phyloP scores from a whole-genome alignment of 2,888 invertebrate species.

The Oithona nana region DNA sequence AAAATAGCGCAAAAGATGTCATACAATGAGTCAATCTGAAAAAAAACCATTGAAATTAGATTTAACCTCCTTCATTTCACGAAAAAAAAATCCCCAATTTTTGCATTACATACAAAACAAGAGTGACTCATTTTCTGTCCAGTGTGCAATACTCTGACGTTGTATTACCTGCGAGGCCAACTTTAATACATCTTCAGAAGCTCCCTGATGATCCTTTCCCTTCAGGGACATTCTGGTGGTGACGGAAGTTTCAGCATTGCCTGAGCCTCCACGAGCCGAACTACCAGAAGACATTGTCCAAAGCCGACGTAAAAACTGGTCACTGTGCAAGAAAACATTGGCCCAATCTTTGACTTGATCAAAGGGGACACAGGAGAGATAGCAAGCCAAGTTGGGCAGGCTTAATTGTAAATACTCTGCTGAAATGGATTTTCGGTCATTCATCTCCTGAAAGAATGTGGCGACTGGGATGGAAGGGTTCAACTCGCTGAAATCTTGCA shows the following conservation, averaged over 20 bases:
- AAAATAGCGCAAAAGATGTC: not conserved
- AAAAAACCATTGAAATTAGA: not conserved
- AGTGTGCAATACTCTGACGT: too few relatives aligned
- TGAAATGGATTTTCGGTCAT: conserved; percentile 54
- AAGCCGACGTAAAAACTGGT: conserved; percentile 60
- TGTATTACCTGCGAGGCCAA: not conserved
- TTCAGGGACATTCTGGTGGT: not conserved
- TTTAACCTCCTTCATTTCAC: not conserved
- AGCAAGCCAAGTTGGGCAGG: conserved; percentile 75
- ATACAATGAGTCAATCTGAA: not conserved
- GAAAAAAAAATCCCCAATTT: too few relatives aligned
- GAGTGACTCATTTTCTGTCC: too few relatives aligned
- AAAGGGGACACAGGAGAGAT: conserved; percentile 66
- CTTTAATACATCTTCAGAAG: not conserved
- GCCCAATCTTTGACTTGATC: conserved; percentile 62
- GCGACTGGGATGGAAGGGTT: conserved; percentile 74
- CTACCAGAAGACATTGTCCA: conserved; percentile 42
- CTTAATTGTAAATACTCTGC: conserved; percentile 51
- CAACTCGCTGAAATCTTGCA: conserved; percentile 86
- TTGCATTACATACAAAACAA: too few relatives aligned
- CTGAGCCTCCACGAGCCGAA: not conserved
- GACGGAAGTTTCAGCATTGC: not conserved
- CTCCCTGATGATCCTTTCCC: not conserved
- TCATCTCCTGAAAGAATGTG: conserved; percentile 39
- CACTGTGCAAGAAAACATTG: conserved; percentile 63